Conservation (phyloP, 92 coral and sea anemone species). For the Epizoanthus scotinus region DNA sequence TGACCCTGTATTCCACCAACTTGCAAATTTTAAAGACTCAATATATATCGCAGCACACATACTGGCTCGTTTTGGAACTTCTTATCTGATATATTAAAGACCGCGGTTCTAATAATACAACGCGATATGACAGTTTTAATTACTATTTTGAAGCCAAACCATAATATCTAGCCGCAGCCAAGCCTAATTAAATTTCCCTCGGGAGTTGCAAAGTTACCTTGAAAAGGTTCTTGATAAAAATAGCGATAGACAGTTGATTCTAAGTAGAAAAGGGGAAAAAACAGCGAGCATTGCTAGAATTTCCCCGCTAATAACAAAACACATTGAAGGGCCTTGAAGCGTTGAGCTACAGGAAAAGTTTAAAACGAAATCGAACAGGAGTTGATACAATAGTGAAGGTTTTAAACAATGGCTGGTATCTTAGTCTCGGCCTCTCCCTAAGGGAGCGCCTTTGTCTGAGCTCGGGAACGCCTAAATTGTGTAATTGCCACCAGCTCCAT, state of each 20-base stretch:
- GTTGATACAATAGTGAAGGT: background rate
- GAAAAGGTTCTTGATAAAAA: background rate
- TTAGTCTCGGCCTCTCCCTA: conserved; percentile 6
- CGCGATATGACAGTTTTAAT: conserved; percentile 7
- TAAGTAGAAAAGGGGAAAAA: background rate
- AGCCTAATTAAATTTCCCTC: background rate
- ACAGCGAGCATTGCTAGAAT: background rate
- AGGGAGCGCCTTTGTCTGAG: background rate
- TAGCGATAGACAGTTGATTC: background rate
- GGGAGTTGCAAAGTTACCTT: background rate
- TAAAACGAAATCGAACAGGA: background rate
- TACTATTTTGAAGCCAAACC: background rate
- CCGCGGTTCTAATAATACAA: background rate
- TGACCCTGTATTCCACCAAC: background rate
- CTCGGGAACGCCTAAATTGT: background rate
- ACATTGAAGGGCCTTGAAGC: background rate
- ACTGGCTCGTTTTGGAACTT: background rate
- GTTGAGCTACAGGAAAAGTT: background rate
- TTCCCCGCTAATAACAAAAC: background rate
- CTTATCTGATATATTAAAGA: background rate
- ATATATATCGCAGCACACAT: background rate
- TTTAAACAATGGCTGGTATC: conserved; percentile 3
- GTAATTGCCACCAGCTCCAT: conserved; percentile 1
- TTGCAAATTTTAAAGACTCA: background rate
- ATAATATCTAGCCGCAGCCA: conserved; percentile 7